Percentiles rank a stretch among this genome's conserved stretches.
Evolutionary conservation across 2,888 invertebrate species (phyloP).

Genomic region (Diabrotica balteata): DNA sequence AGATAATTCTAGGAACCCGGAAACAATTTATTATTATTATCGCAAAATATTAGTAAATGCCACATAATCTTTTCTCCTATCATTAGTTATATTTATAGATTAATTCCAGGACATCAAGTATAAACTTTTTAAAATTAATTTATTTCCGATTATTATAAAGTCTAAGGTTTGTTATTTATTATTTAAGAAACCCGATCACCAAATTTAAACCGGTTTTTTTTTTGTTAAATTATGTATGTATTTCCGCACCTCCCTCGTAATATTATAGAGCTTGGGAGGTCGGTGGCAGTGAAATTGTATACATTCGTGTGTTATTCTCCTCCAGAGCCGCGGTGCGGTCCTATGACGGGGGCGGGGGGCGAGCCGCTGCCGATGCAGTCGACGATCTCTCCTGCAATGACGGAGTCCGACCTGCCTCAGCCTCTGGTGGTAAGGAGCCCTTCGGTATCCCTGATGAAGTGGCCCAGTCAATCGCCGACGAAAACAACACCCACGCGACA

Average conservation of each 20-base stretch:
- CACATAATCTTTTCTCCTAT: no score
- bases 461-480: constrained; percentile 58
- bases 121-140: no score
- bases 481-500: constrained; percentile 59
- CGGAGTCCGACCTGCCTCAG: constrained; percentile 74
- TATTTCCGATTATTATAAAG: no score
- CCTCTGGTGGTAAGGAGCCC: constrained; percentile 74
- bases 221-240: no score
- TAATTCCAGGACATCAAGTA: no score
- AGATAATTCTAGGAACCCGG: no score
- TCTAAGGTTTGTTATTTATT: no score
- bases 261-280: background rate
- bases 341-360: constrained; percentile 66
- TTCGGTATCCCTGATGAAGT: constrained; percentile 67
- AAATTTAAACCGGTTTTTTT: no score
- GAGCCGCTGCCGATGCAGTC: constrained; percentile 60
- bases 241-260: constrained; percentile 11
- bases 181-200: no score
- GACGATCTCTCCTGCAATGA: constrained; percentile 65
- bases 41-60: no score
- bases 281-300: background rate
- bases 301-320: constrained; percentile 8
- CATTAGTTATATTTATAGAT: no score
- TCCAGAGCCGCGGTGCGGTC: constrained; percentile 76
- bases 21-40: no score